These are phyloP conservation scores for Cartodere bifasciata DNA, from an alignment of 2,888 invertebrate species.

Conservation along the genomic window DNA sequence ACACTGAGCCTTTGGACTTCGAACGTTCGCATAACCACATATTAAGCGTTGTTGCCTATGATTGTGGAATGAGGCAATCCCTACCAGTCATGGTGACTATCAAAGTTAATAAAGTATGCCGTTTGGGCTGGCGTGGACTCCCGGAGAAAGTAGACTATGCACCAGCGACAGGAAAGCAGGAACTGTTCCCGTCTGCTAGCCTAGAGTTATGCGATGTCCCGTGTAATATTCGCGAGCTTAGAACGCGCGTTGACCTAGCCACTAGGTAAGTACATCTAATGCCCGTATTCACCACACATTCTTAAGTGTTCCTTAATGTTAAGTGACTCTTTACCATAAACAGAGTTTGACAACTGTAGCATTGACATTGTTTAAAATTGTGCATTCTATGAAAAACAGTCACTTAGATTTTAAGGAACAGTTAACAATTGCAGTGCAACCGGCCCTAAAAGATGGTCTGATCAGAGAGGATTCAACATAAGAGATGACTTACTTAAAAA, in stretches of 20 bases:
- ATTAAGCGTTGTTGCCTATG: conserved; percentile 90
- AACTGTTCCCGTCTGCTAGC: conserved; percentile 65
- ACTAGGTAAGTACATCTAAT: conserved; percentile 28
- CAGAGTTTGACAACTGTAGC: too few relatives aligned
- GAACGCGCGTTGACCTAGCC: conserved; percentile 35
- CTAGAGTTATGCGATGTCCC: conserved; percentile 51
- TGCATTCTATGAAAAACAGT: too few relatives aligned
- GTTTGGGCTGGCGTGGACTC: conserved; percentile 46
- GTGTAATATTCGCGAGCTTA: conserved; percentile 41
- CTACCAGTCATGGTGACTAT: conserved; percentile 93
- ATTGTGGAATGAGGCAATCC: conserved; percentile 93
- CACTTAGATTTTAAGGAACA: too few relatives aligned
- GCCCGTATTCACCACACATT: too few relatives aligned
- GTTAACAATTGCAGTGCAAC: too few relatives aligned
- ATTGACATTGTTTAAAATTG: too few relatives aligned
- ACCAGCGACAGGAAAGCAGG: conserved; percentile 67
- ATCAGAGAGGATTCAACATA: too few relatives aligned
- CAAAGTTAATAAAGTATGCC: conserved; percentile 47
- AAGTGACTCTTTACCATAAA: too few relatives aligned
- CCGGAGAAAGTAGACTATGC: conserved; percentile 79
- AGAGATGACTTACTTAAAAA: too few relatives aligned
- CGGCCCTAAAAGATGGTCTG: too few relatives aligned
- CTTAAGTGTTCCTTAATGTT: too few relatives aligned
- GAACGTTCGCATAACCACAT: conserved; percentile 92
- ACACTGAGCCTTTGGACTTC: conserved; percentile 87